Evolutionary conservation across 1,140 invertebrate genomes (phyloP), one percentile per base, ranked within the genome.

Genomic region (Pseudomyrmex dendroicus): DNA sequence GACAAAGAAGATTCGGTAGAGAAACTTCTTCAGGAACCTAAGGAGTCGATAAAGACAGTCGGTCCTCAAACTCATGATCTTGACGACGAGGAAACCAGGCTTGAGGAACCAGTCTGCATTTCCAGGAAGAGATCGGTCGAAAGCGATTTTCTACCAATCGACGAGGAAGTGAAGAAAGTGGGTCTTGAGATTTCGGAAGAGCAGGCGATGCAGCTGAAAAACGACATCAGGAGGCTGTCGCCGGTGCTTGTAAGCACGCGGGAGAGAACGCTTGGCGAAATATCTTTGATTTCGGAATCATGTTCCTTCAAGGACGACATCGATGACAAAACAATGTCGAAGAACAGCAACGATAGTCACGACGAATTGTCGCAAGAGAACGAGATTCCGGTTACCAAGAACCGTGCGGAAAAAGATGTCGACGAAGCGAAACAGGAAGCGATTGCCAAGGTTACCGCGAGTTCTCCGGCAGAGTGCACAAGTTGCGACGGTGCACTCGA

Each of bases 111-210:
- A 15, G 10, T 1, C 25, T n/a, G 10, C 4, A 9, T 74, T 8
- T 88, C 86, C 9, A 87, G 91, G 13, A 92, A 92, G 50, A 85
- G 92, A 0, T 64, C 86, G 1, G 80, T 89, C 1, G 35, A 35
- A 35, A 67, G 73, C 52, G 94, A 94, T 5, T 94, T 93, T 35
- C 35, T 91, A 70, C 91, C 93, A 22, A 92, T 92, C 46, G 84
- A 66, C 48, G 83, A 86, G 0, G 93, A 93, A 57, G 90, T 92
- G n/a, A 93, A 92, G 56, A 91, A 85, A 20, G 91, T 94, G 63
- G 93, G 93, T 5, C 87, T 91, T 3, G 94, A 94, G 72, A 90
- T 94, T 5, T 92, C 94, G 2, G 93, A 93, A 61, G 93, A 94
- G 52, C 83, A 92, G 9, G 90, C 91, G 7, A 92, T 90, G 44